Evolutionary conservation across 2,797 vertebrate species (phyloP).

Genomic region (Threskiornis aethiopicus): DNA sequence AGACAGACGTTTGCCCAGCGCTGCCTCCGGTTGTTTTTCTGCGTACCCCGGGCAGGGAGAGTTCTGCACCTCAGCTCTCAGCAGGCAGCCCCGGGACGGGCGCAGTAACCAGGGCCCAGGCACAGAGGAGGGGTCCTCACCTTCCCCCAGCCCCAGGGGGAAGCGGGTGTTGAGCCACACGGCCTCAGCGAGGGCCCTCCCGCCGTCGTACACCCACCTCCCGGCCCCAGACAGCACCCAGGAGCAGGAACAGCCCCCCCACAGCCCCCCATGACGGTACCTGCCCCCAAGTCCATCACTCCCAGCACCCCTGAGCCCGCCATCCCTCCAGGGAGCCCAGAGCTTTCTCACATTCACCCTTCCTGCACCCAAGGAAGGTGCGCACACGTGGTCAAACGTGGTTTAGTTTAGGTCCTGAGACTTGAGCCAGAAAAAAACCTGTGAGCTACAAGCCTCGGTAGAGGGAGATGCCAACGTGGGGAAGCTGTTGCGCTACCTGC

Average conservation of each 20-base stretch:
- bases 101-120: rapidly evolving
- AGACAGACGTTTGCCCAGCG: rapidly evolving
- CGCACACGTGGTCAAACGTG: rapidly evolving
- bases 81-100: too few relatives aligned
- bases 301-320: not conserved
- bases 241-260: not conserved
- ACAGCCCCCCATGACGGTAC: rapidly evolving
- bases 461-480: rapidly evolving
- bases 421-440: rapidly evolving
- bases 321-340: too few relatives aligned
- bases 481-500: rapidly evolving
- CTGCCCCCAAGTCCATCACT: rapidly evolving
- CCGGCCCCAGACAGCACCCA: not conserved
- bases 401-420: not conserved
- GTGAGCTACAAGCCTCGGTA: rapidly evolving
- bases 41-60: rapidly evolving
- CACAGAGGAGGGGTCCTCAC: rapidly evolving
- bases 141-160: not conserved
- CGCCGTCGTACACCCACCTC: rapidly evolving
- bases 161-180: not conserved
- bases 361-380: not conserved
- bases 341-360: rapidly evolving
- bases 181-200: not conserved
- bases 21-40: not conserved
- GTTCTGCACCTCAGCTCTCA: rapidly evolving